A percentile compares a stretch with the other conserved stretches of the same genome.
Evolutionary conservation across 1,140 invertebrate genomes (phyloP).

Genomic region (Acarapis woodi): DNA sequence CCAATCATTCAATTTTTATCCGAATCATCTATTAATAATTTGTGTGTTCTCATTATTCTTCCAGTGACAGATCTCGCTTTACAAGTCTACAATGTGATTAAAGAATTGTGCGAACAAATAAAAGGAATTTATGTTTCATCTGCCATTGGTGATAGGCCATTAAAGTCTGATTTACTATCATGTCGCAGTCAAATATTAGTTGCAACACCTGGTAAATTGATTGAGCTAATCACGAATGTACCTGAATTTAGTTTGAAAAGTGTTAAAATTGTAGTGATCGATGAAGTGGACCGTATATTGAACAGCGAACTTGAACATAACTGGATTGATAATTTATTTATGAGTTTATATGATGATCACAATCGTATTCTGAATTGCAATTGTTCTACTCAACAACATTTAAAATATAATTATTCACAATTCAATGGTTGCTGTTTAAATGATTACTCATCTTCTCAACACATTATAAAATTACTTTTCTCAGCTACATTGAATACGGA

Average conservation of each 20-base stretch:
- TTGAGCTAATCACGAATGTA: conserved; percentile 66
- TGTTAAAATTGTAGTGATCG: conserved; percentile 48
- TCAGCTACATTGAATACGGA: conserved; percentile 85
- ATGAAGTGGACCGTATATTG: conserved; percentile 81
- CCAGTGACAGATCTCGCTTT: conserved; percentile 67
- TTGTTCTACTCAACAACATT: conserved; percentile 5
- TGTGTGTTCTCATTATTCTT: conserved; percentile 57
- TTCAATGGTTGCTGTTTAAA: background rate
- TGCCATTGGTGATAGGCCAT: conserved; percentile 34
- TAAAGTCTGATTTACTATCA: conserved; percentile 39
- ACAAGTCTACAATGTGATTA: conserved; percentile 35
- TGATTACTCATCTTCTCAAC: conserved; percentile 5
- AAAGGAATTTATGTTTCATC: conserved; percentile 36
- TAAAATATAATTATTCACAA: background rate
- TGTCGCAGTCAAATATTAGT: conserved; percentile 50
- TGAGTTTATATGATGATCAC: conserved; percentile 11
- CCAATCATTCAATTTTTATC: conserved; percentile 47
- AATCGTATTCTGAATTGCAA: background rate
- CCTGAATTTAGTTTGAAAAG: conserved; percentile 47
- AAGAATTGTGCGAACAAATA: conserved; percentile 44
- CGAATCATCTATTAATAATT: conserved; percentile 21
- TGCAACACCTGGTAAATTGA: conserved; percentile 64
- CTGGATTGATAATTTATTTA: conserved; percentile 40
- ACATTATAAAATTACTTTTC: conserved; percentile 67
- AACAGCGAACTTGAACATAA: conserved; percentile 53